Evolutionary conservation across 2,797 vertebrate species (phyloP).

Genomic region (Sylvia borin): DNA sequence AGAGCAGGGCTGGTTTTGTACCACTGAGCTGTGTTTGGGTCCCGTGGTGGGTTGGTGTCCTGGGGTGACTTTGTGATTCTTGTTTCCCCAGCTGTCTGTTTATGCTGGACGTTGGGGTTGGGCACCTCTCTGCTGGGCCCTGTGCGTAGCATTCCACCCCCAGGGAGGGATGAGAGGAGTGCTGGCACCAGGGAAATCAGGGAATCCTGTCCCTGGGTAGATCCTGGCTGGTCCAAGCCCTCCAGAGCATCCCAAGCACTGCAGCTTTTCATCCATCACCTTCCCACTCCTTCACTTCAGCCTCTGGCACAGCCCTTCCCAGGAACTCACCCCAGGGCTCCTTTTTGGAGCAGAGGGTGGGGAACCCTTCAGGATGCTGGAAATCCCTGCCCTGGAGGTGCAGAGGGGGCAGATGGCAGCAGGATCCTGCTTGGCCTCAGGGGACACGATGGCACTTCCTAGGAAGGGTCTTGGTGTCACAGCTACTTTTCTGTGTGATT

Average conservation of each 20-base stretch:
- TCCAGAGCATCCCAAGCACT: background rate
- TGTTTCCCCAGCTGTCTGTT: no score
- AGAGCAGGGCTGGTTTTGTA: background rate
- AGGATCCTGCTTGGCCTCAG: background rate
- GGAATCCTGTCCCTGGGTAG: background rate
- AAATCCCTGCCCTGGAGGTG: background rate
- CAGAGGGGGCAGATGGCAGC: background rate
- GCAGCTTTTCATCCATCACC: background rate
- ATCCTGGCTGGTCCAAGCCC: background rate
- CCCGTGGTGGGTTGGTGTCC: accelerated
- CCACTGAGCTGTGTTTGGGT: accelerated
- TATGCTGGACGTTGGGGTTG: background rate
- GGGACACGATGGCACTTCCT: accelerated
- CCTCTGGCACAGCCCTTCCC: background rate
- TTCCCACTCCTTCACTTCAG: background rate
- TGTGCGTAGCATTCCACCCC: background rate
- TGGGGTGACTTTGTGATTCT: no score
- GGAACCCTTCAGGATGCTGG: background rate
- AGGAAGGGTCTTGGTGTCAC: background rate
- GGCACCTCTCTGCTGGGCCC: accelerated
- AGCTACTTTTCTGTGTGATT: background rate
- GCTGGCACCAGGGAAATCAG: background rate
- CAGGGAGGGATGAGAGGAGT: background rate
- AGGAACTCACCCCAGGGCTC: accelerated
- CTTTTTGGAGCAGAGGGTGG: background rate